phyloP scores from a whole-genome alignment of 2,888 invertebrate genomes.

The Mylabris sibirica region DNA sequence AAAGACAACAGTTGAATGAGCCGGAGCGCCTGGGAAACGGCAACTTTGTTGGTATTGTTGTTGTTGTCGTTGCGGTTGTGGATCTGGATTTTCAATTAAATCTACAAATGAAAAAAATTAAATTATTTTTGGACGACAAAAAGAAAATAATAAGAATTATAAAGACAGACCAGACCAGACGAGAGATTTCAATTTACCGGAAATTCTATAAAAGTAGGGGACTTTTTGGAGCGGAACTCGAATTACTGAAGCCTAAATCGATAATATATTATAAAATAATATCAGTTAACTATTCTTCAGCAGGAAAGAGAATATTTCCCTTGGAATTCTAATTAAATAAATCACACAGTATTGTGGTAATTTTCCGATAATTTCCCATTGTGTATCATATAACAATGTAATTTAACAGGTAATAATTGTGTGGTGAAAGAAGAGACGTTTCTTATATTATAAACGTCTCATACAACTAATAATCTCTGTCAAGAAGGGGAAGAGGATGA shows the following conservation, averaged over 20 bases:
- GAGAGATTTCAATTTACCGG: constrained; percentile 31
- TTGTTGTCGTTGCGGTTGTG: background rate
- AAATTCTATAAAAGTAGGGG: constrained; percentile 32
- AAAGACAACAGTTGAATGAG: constrained; percentile 84
- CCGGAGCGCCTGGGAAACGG: constrained; percentile 90
- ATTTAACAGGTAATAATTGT: background rate
- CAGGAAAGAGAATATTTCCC: background rate
- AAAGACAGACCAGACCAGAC: background rate
- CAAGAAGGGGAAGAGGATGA: background rate
- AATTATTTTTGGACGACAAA: background rate
- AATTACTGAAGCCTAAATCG: constrained; percentile 31
- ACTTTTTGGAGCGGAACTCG: constrained; percentile 37
- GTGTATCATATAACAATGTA: background rate
- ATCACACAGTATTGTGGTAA: background rate
- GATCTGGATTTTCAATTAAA: background rate
- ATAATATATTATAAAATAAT: constrained; percentile 23
- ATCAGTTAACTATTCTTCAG: background rate
- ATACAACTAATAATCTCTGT: constrained; percentile 22
- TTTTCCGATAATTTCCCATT: background rate
- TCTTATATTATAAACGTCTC: constrained; percentile 23
- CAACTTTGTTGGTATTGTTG: constrained; percentile 61
- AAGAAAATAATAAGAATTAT: no score
- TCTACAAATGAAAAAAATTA: background rate
- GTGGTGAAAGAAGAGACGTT: constrained; percentile 14
- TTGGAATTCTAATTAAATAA: constrained; percentile 11